Base-by-base conservation (phyloP, 2,888 invertebrate genomes). In the Hesperia comma region DNA sequence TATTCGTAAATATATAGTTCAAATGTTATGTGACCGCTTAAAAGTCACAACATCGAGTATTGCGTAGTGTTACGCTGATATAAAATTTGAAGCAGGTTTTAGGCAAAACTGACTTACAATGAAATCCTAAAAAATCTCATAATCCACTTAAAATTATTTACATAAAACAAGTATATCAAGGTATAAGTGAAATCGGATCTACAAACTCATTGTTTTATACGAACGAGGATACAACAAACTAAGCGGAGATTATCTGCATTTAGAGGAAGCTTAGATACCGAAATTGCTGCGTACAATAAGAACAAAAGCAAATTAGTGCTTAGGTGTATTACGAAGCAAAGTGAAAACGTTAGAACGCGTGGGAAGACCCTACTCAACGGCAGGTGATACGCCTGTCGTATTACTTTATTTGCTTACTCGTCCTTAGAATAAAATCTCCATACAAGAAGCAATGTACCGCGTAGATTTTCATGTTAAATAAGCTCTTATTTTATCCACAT, bases 251-350 rank as follows among this genome's bases (percentile, higher is more conserved):
- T 67, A 67, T 61, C 67, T 56, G 51, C 61, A 67, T 71, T 78
- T 73, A 74, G 76, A 82, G 76, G 74, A 79, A 75, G 79, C 78
- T 79, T 72, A 76, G 78, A 73, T 79, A 84, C 81, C 78, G 76
- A 84, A 85, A 84, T 83, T 79, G 80, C 80, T 75, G 71, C 68
- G 72, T 80, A 77, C 76, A 75, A 77, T 82, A 83, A 81, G 85
- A 87, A 89, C 86, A 88, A 89, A 85, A 85, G 85, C 79, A 87
- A 89, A 89, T 89, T 88, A 88, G 77, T 80, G 80, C 77, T 80
- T 76, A 77, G 76, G 69, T 69, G 75, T 75, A 79, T 79, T 78
- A 75, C 72, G 68, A 69, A 71, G 70, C 68, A 71, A 69, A 76
- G 73, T 74, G 74, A 69, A 79, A 77, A 77, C 75, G 79, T 71